phyloP scores from a whole-genome alignment of 2,888 invertebrate species.

The Listrodromus nycthemerus region DNA sequence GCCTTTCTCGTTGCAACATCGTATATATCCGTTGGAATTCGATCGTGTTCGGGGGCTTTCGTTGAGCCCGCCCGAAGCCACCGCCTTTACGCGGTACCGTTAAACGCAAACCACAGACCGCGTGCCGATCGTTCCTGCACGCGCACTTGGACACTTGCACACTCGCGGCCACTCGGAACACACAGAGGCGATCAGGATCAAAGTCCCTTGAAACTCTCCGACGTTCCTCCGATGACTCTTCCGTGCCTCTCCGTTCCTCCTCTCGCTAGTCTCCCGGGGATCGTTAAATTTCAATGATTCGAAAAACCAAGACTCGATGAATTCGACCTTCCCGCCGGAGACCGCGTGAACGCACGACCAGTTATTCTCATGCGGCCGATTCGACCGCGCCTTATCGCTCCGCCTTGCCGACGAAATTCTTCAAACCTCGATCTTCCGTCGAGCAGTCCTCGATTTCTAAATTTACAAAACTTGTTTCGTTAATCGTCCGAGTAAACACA shows the following conservation, averaged over 20 bases:
- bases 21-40: constrained; percentile 63
- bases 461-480: constrained; percentile 54
- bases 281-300: constrained; percentile 11
- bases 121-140: constrained; percentile 64
- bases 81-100: constrained; percentile 68
- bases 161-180: not conserved
- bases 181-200: not conserved
- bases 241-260: not conserved
- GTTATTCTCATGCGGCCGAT: constrained; percentile 20
- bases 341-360: constrained; percentile 26
- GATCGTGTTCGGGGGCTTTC: constrained; percentile 59
- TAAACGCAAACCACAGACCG: constrained; percentile 69
- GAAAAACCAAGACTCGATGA: not conserved
- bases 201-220: constrained; percentile 8
- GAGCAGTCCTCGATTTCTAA: constrained; percentile 38
- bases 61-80: constrained; percentile 35
- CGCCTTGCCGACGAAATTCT: not conserved
- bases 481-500: constrained; percentile 21
- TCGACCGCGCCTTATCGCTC: constrained; percentile 17
- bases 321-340: constrained; percentile 28
- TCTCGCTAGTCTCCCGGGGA: not conserved
- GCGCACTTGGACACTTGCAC: constrained; percentile 34
- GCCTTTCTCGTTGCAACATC: constrained; percentile 68
- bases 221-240: not conserved
- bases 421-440: not conserved